Evolutionary conservation across 1,140 invertebrate species (phyloP).

Genomic region (Drosophila orena): DNA sequence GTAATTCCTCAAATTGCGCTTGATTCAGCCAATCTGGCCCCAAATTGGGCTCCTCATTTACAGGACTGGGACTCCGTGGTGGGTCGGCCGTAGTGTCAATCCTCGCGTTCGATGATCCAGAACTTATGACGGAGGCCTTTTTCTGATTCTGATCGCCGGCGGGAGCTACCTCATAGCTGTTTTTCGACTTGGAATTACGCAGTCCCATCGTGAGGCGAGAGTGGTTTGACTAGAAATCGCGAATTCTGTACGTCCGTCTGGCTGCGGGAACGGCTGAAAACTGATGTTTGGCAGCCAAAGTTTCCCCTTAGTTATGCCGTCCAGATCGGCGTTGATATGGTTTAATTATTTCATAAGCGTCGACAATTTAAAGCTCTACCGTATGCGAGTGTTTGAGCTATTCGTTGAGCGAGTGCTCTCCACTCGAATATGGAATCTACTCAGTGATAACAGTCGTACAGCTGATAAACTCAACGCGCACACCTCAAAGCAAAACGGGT

Average conservation of each 20-base stretch:
- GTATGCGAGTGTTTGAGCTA: constrained; percentile 16
- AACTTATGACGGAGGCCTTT: constrained; percentile 1
- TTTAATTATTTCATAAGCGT: constrained; percentile 51
- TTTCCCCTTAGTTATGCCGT: constrained; percentile 7
- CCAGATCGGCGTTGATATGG: constrained; percentile 18
- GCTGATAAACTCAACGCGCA: constrained; percentile 6
- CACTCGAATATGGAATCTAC: background rate
- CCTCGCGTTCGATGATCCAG: background rate
- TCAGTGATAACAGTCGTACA: constrained; percentile 21
- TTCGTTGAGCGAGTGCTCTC: background rate
- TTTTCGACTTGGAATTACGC: constrained; percentile 38
- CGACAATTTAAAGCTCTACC: constrained; percentile 10
- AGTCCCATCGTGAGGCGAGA: constrained; percentile 19
- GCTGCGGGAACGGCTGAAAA: constrained; percentile 17
- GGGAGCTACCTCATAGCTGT: constrained; percentile 33
- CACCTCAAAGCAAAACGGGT: background rate
- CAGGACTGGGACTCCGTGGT: background rate
- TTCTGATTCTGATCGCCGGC: background rate
- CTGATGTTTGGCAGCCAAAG: constrained; percentile 36
- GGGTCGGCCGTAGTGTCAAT: background rate
- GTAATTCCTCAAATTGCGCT: constrained; percentile 82
- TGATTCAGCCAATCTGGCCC: constrained; percentile 85
- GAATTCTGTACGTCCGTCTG: constrained; percentile 22
- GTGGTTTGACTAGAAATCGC: constrained; percentile 1
- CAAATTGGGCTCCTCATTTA: constrained; percentile 14